Conservation (phyloP, 2,888 invertebrate species). For the Palloptera scutellata region DNA sequence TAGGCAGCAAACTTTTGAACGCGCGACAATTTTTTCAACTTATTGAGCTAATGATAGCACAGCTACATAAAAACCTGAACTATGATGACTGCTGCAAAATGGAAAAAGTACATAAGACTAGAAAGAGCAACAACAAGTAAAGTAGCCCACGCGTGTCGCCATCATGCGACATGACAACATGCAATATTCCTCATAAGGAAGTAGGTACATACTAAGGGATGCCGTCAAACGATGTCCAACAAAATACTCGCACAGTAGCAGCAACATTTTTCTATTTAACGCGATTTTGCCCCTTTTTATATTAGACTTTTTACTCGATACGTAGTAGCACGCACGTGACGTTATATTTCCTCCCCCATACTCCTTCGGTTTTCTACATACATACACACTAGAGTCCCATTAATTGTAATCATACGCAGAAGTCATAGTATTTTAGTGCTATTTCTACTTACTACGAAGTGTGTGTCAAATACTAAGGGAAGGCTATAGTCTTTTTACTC, state of each 20-base stretch:
- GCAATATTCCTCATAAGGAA: background rate
- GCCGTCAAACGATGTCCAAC: background rate
- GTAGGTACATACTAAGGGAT: constrained; percentile 3
- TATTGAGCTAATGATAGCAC: constrained; percentile 56
- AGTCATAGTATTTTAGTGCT: too few relatives aligned
- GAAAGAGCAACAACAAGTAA: constrained; percentile 32
- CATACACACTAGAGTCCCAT: too few relatives aligned
- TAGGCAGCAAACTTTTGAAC: constrained; percentile 15
- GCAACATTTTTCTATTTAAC: constrained; percentile 38
- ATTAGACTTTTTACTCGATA: background rate
- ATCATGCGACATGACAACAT: too few relatives aligned
- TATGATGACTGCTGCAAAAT: constrained; percentile 13
- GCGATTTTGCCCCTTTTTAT: constrained; percentile 31
- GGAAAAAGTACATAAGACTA: constrained; percentile 19
- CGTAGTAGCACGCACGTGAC: background rate
- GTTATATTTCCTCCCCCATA: too few relatives aligned
- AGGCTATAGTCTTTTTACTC: too few relatives aligned
- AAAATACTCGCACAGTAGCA: background rate
- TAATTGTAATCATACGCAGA: too few relatives aligned
- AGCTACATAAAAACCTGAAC: constrained; percentile 5
- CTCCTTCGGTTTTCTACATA: too few relatives aligned
- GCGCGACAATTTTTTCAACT: constrained; percentile 54
- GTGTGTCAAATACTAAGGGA: too few relatives aligned
- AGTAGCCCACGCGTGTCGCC: constrained; percentile 53
- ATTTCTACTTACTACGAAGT: too few relatives aligned